These are phyloP conservation scores for Octomys mimax DNA, from an alignment of 2,797 vertebrate species.

Conservation along the genomic window DNA sequence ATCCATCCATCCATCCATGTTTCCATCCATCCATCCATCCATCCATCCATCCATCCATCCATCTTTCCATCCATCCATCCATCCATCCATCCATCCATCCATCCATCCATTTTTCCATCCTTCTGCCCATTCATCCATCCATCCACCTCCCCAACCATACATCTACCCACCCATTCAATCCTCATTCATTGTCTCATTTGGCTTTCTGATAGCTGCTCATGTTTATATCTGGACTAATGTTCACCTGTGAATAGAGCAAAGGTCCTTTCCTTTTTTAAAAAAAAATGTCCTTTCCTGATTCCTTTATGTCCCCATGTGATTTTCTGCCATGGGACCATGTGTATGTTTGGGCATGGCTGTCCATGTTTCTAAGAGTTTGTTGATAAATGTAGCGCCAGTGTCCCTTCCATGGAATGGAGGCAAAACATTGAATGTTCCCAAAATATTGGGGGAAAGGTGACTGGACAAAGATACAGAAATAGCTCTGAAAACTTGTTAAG, in stretches of 20 bases:
- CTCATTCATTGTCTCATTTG: background rate
- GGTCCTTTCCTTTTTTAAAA: too few relatives aligned
- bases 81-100: background rate
- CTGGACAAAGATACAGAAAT: background rate
- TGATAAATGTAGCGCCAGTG: background rate
- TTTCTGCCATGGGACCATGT: background rate
- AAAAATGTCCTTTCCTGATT: background rate
- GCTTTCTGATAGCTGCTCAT: background rate
- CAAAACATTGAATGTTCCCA: background rate
- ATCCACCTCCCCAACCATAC: background rate
- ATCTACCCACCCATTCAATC: too few relatives aligned
- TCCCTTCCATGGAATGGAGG: background rate
- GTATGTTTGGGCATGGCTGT: background rate
- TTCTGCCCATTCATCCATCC: too few relatives aligned
- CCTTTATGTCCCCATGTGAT: background rate
- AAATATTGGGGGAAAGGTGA: background rate
- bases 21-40: background rate
- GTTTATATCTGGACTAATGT: background rate
- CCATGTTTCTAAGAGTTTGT: constrained; percentile 26
- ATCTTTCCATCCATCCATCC: background rate
- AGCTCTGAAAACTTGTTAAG: background rate
- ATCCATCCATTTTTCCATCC: background rate
- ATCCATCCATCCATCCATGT: background rate
- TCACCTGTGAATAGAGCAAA: background rate
- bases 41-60: background rate